A percentile compares a stretch with the other conserved stretches of the same genome.
Evolutionary conservation across 2,888 invertebrate species (phyloP).

Genomic region (Spilarctia lutea): DNA sequence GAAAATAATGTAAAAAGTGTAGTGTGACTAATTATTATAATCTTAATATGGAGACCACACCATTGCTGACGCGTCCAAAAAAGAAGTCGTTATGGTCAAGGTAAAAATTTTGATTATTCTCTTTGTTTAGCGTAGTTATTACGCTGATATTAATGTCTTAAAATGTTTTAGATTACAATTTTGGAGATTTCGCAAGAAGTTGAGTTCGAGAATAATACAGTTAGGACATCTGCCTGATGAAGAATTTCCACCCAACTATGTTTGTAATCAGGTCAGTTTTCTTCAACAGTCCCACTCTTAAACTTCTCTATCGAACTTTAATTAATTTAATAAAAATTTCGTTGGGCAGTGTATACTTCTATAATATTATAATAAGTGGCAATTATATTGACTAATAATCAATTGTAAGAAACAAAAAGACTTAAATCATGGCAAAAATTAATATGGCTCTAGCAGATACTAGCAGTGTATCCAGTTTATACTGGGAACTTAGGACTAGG

Average conservation of each 20-base stretch:
- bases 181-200: constrained; percentile 90
- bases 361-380: not conserved
- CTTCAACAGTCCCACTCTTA: not conserved
- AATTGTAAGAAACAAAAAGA: not conserved
- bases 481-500: too few species aligned
- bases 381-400: not conserved
- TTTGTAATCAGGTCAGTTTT: constrained; percentile 93
- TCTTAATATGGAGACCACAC: constrained; percentile 78
- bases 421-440: not conserved
- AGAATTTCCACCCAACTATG: constrained; percentile 97
- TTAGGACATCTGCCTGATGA: constrained; percentile 92
- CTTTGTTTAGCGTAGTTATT: constrained; percentile 52
- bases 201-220: constrained; percentile 91
- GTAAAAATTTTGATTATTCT: constrained; percentile 58
- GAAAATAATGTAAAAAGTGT: constrained; percentile 36
- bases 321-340: not conserved
- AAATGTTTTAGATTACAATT: constrained; percentile 90
- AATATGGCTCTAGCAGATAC: not conserved
- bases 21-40: constrained; percentile 26
- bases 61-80: constrained; percentile 74
- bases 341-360: not conserved
- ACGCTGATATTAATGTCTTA: constrained; percentile 30
- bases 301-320: too few species aligned
- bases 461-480: not conserved
- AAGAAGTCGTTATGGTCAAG: constrained; percentile 82